A percentile compares a stretch with the other conserved stretches of the same genome.
These are phyloP conservation scores for Apistogramma diplotaenia DNA, from an alignment of 2,113 vertebrate genomes.

Conservation along the genomic window DNA sequence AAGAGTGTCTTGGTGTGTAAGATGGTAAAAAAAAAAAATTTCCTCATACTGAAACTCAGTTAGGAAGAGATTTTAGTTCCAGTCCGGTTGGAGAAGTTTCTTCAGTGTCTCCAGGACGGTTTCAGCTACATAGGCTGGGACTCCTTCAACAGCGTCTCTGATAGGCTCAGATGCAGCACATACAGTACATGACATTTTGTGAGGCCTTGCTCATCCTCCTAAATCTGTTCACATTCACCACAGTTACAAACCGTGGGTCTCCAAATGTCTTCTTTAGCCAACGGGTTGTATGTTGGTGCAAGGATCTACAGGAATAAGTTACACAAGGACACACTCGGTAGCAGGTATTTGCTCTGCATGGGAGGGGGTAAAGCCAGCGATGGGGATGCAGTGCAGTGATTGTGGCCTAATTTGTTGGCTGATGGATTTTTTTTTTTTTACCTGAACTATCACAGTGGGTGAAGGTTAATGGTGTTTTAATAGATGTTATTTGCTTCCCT, in stretches of 20 bases:
- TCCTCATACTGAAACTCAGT: not conserved
- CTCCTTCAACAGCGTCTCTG: not conserved
- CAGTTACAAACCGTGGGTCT: not conserved
- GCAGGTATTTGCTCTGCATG: not conserved
- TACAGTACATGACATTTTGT: no score
- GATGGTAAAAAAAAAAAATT: not conserved
- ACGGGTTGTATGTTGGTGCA: not conserved
- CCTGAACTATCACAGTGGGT: not conserved
- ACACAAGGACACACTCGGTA: not conserved
- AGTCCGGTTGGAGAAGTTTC: not conserved
- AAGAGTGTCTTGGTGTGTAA: not conserved
- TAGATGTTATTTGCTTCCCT: not conserved
- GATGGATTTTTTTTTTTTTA: not conserved
- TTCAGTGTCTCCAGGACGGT: not conserved
- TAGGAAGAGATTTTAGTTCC: not conserved
- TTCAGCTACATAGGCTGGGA: not conserved
- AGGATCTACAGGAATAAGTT: not conserved
- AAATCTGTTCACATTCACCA: not conserved
- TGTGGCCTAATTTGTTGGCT: not conserved
- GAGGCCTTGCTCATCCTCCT: no score
- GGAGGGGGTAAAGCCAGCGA: not conserved
- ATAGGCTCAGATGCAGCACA: no score
- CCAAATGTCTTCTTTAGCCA: not conserved
- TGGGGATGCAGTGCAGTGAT: not conserved
- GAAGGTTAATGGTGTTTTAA: not conserved